Evolutionary conservation across 2,797 vertebrate species (phyloP), one percentile per base, ranked within the genome.

Genomic region (Microtus agrestis): DNA sequence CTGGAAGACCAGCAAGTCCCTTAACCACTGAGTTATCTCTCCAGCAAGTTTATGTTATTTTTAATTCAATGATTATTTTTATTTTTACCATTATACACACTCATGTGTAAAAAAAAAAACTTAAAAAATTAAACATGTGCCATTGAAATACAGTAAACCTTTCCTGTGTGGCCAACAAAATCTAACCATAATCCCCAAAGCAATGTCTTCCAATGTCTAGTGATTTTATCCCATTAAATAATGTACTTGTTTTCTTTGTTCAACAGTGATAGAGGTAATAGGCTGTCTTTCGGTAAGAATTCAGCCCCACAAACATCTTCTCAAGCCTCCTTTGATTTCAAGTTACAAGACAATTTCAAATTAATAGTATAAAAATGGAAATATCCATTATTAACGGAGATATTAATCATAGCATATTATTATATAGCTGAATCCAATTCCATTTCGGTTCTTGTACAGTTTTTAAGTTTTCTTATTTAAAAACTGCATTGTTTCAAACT

Each of bases 381-480:
- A 73, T 89, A 61, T 94, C 51, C 73, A 89, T 77, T 88, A 78
- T 91, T 82, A 94, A 93, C 73, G 31, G 10, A 71, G 81, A 88
- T 88, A 84, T 84, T 85, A 78, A 96, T 91, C 48, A 91, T 46
- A 67, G 56, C 4, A 91, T 87, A 54, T 43, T 91, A 71, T 51
- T n/a, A 37, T 46, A 31, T 84, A 19, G n/a, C 17, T n/a, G 13
- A 81, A 95, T 12, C 73, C 48, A 25, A 81, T 77, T 93, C 51
- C 34, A 71, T 17, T 91, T 77, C 78, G 65, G 76, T 84, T 88
- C 73, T 31, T 84, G 43, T 46, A 7, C 40, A 84, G n/a, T 13
- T 71, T 69, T 25, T 76, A 59, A 54, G 82, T 77, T 91, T 94
- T 91, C 71, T 61, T 54, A 37, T 78, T 84, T 91, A 91, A 82